Evolutionary conservation across 1,140 invertebrate species (phyloP).

Genomic region (Venturia canescens): DNA sequence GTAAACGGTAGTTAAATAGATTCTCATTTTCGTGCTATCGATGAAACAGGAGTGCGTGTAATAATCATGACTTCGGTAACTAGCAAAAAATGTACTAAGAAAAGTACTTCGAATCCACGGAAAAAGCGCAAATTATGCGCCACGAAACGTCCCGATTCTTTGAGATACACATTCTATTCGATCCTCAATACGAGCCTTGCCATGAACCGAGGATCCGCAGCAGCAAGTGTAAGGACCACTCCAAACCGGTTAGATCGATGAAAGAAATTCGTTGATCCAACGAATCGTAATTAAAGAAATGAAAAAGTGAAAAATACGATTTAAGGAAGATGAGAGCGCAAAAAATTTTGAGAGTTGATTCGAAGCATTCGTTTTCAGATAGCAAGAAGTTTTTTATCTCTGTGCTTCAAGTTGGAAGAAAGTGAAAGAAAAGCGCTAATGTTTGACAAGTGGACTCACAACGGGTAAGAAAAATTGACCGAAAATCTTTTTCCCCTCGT

Average conservation of each 20-base stretch:
- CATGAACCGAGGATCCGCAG: conserved; percentile 53
- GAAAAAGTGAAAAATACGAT: no score
- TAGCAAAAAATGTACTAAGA: conserved; percentile 2
- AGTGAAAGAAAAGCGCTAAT: conserved; percentile 49
- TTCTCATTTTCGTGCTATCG: no score
- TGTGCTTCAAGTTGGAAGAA: conserved; percentile 53
- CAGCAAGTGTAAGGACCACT: conserved; percentile 37
- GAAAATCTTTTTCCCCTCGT: not conserved
- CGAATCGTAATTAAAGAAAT: no score
- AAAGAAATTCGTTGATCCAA: no score
- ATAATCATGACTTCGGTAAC: not conserved
- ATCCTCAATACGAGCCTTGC: conserved; percentile 60
- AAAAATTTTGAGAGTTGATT: not conserved
- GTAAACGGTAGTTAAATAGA: not conserved
- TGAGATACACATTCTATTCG: conserved; percentile 62
- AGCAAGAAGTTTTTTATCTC: conserved; percentile 50
- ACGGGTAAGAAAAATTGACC: conserved; percentile 55
- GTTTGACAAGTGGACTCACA: conserved; percentile 55
- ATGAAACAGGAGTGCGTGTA: not conserved
- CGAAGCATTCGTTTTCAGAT: conserved; percentile 54
- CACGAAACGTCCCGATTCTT: not conserved
- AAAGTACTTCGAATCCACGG: not conserved
- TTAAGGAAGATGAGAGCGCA: no score
- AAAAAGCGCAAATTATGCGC: not conserved
- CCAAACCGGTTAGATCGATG: no score